These are phyloP conservation scores for Napeogenes sylphis DNA, from an alignment of 2,888 invertebrate genomes.

Conservation along the genomic window DNA sequence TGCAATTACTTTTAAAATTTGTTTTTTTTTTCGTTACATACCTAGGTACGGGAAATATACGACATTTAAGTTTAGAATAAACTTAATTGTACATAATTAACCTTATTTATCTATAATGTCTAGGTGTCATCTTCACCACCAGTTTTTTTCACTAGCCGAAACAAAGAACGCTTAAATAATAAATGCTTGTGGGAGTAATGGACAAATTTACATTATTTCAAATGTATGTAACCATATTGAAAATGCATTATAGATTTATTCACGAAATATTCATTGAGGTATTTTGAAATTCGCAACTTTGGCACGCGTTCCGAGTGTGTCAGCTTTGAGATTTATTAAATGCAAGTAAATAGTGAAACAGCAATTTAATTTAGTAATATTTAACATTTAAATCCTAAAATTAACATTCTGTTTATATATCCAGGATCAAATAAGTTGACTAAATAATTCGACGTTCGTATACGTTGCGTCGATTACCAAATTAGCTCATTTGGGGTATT, in stretches of 20 bases:
- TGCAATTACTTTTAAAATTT: too few relatives aligned
- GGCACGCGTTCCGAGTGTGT: constrained; percentile 1
- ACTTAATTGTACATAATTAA: too few relatives aligned
- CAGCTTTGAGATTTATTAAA: background rate
- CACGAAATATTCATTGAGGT: background rate
- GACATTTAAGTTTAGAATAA: too few relatives aligned
- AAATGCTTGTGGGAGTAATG: background rate
- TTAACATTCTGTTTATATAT: constrained; percentile 5
- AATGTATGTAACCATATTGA: background rate
- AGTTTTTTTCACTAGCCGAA: too few relatives aligned
- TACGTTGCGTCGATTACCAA: too few relatives aligned
- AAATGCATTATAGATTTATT: background rate
- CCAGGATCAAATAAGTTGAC: background rate
- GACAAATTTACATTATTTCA: background rate
- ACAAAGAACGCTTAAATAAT: background rate
- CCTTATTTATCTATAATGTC: too few relatives aligned
- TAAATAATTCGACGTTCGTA: background rate
- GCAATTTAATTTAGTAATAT: background rate
- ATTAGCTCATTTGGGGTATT: too few relatives aligned
- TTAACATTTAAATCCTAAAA: background rate
- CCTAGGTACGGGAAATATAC: too few relatives aligned
- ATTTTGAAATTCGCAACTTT: background rate
- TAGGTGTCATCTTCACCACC: too few relatives aligned
- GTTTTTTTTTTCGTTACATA: too few relatives aligned
- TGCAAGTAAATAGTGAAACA: background rate